Evolutionary conservation across 2,888 invertebrate species (phyloP), one percentile per base, ranked within the genome.

Genomic region (Chrysolina oricalcia): DNA sequence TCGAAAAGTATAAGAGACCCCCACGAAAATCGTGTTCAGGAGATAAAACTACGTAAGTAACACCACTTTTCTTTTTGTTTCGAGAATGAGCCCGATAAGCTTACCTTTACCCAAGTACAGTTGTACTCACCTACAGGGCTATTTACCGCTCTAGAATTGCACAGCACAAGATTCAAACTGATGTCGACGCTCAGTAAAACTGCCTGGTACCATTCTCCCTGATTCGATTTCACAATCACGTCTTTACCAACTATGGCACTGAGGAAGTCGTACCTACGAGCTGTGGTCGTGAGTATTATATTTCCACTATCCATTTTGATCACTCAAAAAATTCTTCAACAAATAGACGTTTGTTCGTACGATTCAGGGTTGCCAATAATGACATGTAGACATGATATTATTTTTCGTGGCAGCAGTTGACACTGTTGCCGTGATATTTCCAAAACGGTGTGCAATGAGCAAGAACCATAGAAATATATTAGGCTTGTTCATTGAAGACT

Each of bases 221-320:
- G 27, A 35, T 23, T 27, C 3, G 59, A 59, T 35, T 35, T 59
- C 15, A 59, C 27, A 0, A 59, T 27, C 11, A 59, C 59, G n/a
- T 59, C 27, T 27, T 27, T 59, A 8, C 59, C 59, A 13, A 59
- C 27, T 8, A 59, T 59, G 15, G 59, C 59, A 35, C 27, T 59
- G 4, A 59, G 59, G n/a, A 27, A 59, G 17, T 59, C 59, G 10
- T n/a, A 59, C 3, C 59, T 59, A n/a, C 59, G 27, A 59, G 59
- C 59, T n/a, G 27, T 59, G 11, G 59, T 59, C 15, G 59, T 59
- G 2, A 59, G 15, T n/a, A 59, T 27, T 59, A 23, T 17, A 35
- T 17, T 35, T n/a, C 59, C 59, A 59, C 27, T n/a, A 15, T 59
- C 59, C 59, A 59, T 59, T 23, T 43, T 43, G 43, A 43, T 1